Percentiles rank a stretch among this genome's conserved stretches.
Evolutionary conservation across 2,888 invertebrate species (phyloP).

Genomic region (Gandaritis pyraliata): DNA sequence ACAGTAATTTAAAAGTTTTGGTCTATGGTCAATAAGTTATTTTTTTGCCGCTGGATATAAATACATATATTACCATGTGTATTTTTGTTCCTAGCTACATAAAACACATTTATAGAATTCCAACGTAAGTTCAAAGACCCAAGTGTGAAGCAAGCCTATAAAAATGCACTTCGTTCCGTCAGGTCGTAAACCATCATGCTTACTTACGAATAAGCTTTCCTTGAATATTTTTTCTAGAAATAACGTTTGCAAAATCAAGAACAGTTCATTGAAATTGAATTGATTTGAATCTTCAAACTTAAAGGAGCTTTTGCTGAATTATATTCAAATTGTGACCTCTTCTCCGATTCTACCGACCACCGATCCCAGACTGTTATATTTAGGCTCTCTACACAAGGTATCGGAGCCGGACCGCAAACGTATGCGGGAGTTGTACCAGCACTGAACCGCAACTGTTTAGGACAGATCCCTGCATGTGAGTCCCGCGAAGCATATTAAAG

Average conservation of each 20-base stretch:
- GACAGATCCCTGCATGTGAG: no score
- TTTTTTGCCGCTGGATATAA: no score
- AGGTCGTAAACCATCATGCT: constrained; percentile 28
- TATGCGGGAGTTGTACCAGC: no score
- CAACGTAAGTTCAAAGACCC: no score
- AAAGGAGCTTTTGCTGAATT: constrained; percentile 7
- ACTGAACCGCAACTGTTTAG: no score
- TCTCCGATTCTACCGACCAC: neutral
- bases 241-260: neutral
- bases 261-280: constrained; percentile 5
- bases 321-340: constrained; percentile 23
- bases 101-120: no score
- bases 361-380: constrained; percentile 5
- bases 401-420: no score
- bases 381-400: no score
- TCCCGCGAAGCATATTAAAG: no score
- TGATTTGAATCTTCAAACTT: constrained; percentile 13
- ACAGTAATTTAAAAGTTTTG: neutral
- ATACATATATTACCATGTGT: no score
- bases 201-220: neutral
- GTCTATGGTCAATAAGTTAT: no score
- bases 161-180: constrained; percentile 38
- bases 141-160: neutral
- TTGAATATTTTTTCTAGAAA: neutral
- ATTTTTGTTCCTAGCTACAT: no score